Evolutionary conservation across 2,113 vertebrate genomes (phyloP).

Genomic region (Nothocercus nigrocapillus): DNA sequence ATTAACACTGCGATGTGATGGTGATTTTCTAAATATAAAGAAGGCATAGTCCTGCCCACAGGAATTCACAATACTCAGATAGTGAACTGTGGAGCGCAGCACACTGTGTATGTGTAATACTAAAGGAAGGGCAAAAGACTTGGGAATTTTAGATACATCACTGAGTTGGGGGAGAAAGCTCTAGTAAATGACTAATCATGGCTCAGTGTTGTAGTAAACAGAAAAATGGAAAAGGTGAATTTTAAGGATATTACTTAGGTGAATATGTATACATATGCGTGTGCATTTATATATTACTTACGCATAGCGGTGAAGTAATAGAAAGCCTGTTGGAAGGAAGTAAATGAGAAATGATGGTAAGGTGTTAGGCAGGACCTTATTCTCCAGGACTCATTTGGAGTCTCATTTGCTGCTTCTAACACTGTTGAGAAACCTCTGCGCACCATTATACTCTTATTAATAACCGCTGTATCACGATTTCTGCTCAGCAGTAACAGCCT

Average conservation of each 20-base stretch:
- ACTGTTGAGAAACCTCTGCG: not conserved
- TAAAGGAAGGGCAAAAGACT: not conserved
- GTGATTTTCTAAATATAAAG: not conserved
- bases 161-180: not conserved
- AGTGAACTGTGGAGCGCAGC: not conserved
- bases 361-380: not conserved
- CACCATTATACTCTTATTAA: slow-evolving; percentile 21
- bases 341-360: not conserved
- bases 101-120: not conserved
- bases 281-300: not conserved
- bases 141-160: not conserved
- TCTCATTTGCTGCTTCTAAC: slow-evolving; percentile 32
- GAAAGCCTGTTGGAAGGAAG: not conserved
- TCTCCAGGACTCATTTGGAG: slow-evolving; percentile 3
- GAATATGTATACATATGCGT: not conserved
- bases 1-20: not conserved
- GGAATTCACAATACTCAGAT: not conserved
- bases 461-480: slow-evolving; percentile 45
- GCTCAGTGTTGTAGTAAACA: not conserved
- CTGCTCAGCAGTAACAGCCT: slow-evolving; percentile 55
- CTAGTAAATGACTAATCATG: not conserved
- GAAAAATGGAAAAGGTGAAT: not conserved
- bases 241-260: not conserved
- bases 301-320: not conserved
- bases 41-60: not conserved